These are phyloP conservation scores for Colostygia pectinataria DNA, from an alignment of 2,888 invertebrate genomes.

Conservation along the genomic window DNA sequence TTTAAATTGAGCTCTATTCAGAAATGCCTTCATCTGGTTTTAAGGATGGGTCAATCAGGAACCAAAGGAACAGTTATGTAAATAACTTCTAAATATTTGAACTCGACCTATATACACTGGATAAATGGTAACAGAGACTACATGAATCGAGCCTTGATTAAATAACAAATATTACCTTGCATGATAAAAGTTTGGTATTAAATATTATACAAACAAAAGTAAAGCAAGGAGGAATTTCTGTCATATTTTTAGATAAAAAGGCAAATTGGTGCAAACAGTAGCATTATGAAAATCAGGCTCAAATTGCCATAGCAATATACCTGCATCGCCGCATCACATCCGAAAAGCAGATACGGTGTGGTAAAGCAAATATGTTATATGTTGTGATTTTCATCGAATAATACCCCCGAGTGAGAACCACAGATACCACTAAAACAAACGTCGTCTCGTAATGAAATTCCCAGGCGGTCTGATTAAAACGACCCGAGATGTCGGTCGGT, in stretches of 20 bases:
- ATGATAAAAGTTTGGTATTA: neutral
- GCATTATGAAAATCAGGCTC: no score
- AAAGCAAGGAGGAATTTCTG: no score
- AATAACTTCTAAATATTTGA: conserved; percentile 33
- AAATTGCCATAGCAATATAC: no score
- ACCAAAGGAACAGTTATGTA: conserved; percentile 28
- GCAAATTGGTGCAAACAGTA: no score
- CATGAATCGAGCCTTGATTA: conserved; percentile 33
- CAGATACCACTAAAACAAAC: conserved; percentile 43
- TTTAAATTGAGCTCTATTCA: conserved; percentile 3
- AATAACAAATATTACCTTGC: conserved; percentile 23
- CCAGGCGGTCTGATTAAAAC: conserved; percentile 53
- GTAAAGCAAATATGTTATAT: neutral
- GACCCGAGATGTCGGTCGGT: conserved; percentile 33
- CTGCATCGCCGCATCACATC: neutral
- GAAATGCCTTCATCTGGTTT: conserved; percentile 18
- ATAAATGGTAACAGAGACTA: conserved; percentile 2
- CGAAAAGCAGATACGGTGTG: neutral
- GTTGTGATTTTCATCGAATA: conserved; percentile 15
- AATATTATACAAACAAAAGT: no score
- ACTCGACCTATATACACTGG: conserved; percentile 29
- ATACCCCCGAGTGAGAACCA: conserved; percentile 13
- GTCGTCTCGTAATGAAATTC: conserved; percentile 56
- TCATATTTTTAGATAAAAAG: no score
- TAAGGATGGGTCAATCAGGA: conserved; percentile 24